Evolutionary conservation across 1,140 invertebrate species (phyloP).

Genomic region (Drosophila persimilis): DNA sequence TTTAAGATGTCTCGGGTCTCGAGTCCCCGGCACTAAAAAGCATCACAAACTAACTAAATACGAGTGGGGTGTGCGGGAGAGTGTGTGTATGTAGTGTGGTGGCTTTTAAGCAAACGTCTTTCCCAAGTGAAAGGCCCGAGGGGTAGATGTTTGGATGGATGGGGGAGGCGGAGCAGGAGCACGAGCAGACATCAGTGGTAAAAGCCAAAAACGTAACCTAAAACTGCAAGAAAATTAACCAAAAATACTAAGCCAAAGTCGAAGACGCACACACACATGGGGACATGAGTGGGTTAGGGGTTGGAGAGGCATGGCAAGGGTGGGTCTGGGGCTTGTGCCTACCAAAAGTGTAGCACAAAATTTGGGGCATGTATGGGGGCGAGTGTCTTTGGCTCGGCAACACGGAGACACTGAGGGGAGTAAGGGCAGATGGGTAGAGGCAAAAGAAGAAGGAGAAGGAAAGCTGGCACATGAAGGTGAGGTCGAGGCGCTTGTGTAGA

Average conservation of each 20-base stretch:
- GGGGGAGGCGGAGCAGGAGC: background rate
- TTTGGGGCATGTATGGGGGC: conserved; percentile 29
- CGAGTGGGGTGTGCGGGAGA: conserved; percentile 29
- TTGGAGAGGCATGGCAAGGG: background rate
- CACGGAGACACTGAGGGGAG: conserved; percentile 38
- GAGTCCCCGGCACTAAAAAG: conserved; percentile 68
- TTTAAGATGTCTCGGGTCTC: conserved; percentile 70
- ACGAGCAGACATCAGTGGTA: conserved; percentile 60
- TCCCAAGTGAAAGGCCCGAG: conserved; percentile 72
- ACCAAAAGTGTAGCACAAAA: conserved; percentile 62
- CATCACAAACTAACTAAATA: conserved; percentile 79
- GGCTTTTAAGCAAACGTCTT: conserved; percentile 81
- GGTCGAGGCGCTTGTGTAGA: conserved; percentile 65
- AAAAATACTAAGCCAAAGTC: conserved; percentile 81
- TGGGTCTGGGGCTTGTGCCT: conserved; percentile 50
- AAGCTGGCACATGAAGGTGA: conserved; percentile 64
- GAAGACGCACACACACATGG: conserved; percentile 55
- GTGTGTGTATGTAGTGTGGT: conserved; percentile 48
- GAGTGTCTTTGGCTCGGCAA: conserved; percentile 72
- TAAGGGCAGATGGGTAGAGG: too few relatives aligned
- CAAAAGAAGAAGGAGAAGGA: background rate
- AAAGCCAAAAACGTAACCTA: conserved; percentile 82
- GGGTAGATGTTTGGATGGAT: conserved; percentile 27
- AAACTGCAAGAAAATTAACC: conserved; percentile 82
- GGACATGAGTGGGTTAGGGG: background rate